Percentiles rank a stretch among this genome's conserved stretches.
Conservation (phyloP, 2,113 vertebrate genomes). For the Stigmatopora nigra region DNA sequence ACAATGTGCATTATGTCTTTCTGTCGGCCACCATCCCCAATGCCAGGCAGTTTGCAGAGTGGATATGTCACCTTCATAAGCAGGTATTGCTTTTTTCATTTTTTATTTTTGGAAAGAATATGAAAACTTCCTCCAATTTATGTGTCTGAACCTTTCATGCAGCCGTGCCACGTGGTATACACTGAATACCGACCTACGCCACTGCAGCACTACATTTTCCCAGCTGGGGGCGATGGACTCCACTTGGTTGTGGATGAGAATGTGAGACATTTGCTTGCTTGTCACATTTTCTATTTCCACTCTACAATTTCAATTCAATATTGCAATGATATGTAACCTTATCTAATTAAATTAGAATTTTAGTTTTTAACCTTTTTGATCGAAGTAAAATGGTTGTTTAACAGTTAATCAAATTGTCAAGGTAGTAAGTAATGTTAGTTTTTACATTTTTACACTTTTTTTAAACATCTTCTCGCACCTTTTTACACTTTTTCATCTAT, state of each 20-base stretch:
- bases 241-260: slow-evolving; percentile 98
- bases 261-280: slow-evolving; percentile 65
- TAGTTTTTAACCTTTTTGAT: neutral
- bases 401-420: neutral
- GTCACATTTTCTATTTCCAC: neutral
- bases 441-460: neutral
- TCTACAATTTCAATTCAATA: neutral
- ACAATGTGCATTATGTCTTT: slow-evolving; percentile 98
- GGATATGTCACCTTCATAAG: slow-evolving; percentile 97
- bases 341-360: neutral
- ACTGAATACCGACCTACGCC: slow-evolving; percentile 96
- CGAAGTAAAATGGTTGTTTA: neutral
- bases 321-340: neutral
- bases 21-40: slow-evolving; percentile 98
- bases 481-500: neutral
- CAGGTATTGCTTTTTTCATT: slow-evolving; percentile 69
- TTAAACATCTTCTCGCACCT: neutral
- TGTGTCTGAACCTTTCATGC: slow-evolving; percentile 18
- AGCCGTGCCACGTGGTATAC: slow-evolving; percentile 97
- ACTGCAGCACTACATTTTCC: slow-evolving; percentile 95
- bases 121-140: neutral
- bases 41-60: slow-evolving; percentile 95
- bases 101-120: neutral
- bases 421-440: neutral
- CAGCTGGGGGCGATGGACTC: slow-evolving; percentile 95